Percentiles rank a stretch among this genome's conserved stretches.
phyloP scores from a whole-genome alignment of 92 coral and sea anemone species.

The Paramuricea clavata region DNA sequence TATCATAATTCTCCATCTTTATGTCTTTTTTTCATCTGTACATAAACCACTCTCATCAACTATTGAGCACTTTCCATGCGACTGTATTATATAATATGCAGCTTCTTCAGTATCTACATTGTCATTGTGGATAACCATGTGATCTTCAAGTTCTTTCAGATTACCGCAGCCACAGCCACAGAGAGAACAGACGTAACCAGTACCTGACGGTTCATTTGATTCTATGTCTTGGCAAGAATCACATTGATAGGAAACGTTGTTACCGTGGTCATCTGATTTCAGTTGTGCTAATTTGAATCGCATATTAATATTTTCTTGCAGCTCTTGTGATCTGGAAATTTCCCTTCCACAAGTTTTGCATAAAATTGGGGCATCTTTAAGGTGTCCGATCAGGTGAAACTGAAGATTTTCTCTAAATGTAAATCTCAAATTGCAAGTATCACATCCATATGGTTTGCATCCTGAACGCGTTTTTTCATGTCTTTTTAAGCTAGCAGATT shows the following conservation, averaged over 20 bases:
- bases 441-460: neutral
- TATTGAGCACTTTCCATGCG: no score
- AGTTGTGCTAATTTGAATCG: neutral
- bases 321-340: neutral
- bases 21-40: no score
- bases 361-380: neutral
- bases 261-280: neutral
- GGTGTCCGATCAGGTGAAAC: neutral
- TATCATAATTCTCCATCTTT: no score
- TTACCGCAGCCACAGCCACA: neutral
- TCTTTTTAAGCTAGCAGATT: neutral
- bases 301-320: neutral
- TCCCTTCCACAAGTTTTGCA: slow-evolving; percentile 8
- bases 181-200: neutral
- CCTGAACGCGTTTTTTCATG: neutral
- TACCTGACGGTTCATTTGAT: neutral
- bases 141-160: neutral
- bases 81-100: neutral
- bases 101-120: neutral
- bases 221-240: neutral
- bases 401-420: neutral
- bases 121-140: neutral
- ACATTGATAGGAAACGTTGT: neutral
- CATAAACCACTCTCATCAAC: no score
- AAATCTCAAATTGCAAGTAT: neutral